Evolutionary conservation across 2,113 vertebrate species (phyloP).

Genomic region (Buteo buteo): DNA sequence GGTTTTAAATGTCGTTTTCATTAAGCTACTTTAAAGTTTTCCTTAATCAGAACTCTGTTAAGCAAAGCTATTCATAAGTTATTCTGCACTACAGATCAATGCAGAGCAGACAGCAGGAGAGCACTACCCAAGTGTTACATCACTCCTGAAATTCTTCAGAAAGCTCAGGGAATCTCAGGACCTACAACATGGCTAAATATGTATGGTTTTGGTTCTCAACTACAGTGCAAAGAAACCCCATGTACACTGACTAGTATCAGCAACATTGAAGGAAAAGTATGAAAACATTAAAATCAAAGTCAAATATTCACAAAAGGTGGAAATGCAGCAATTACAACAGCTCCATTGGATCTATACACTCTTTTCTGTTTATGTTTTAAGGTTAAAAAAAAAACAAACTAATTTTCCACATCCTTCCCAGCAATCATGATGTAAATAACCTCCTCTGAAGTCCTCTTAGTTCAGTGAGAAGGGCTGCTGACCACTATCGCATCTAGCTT

Average conservation of each 20-base stretch:
- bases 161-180: neutral
- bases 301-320: neutral
- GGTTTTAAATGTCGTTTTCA: neutral
- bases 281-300: neutral
- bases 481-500: neutral
- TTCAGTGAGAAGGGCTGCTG: neutral
- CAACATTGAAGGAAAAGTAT: neutral
- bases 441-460: neutral
- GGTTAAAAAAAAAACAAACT: neutral
- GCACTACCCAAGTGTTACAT: fast-evolving
- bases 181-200: neutral
- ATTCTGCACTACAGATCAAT: neutral
- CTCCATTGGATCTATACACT: neutral
- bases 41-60: neutral
- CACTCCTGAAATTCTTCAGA: neutral
- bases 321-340: neutral
- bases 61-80: neutral
- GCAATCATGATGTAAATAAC: neutral
- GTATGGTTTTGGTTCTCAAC: fast-evolving
- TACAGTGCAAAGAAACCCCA: neutral
- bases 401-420: neutral
- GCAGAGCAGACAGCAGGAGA: neutral
- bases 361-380: neutral
- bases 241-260: neutral
- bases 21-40: neutral